phyloP scores from a whole-genome alignment of 2,113 vertebrate genomes.

The Upupa epops region DNA sequence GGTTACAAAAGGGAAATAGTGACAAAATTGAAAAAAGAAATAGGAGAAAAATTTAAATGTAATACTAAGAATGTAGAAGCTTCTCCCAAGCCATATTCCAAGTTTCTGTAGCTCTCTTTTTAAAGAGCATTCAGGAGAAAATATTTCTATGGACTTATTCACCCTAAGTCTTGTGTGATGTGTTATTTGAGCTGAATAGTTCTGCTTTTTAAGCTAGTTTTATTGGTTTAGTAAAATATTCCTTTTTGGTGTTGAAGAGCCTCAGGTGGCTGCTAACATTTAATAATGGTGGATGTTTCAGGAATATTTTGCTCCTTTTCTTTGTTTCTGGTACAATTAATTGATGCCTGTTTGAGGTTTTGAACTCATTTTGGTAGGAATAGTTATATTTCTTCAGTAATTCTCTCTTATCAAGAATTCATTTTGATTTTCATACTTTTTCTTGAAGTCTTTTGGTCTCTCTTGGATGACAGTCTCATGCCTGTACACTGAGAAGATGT shows the following conservation, averaged over 20 bases:
- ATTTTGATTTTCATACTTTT: not conserved
- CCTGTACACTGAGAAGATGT: not conserved
- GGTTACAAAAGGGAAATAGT: not conserved
- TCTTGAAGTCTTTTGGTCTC: not conserved
- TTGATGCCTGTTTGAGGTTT: not conserved
- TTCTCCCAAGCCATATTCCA: not conserved
- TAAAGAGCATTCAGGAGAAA: not conserved
- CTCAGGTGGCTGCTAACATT: not conserved
- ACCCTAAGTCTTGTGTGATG: not conserved
- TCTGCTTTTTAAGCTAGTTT: not conserved
- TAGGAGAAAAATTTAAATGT: not conserved
- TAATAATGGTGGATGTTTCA: not conserved
- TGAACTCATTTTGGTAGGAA: not conserved
- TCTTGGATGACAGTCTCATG: not conserved
- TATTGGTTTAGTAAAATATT: not conserved
- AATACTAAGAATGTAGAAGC: rapidly evolving
- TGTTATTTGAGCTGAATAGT: not conserved
- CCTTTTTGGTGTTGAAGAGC: not conserved
- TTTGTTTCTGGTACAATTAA: not conserved
- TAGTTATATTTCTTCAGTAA: not conserved
- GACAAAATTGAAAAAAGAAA: rapidly evolving
- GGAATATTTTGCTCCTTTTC: not conserved
- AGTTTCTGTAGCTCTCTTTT: not conserved
- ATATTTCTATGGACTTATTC: not conserved
- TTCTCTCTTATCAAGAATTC: not conserved